Evolutionary conservation across 2,888 invertebrate species (phyloP), one percentile per base, ranked within the genome.

Genomic region (Chloromyia formosa): DNA sequence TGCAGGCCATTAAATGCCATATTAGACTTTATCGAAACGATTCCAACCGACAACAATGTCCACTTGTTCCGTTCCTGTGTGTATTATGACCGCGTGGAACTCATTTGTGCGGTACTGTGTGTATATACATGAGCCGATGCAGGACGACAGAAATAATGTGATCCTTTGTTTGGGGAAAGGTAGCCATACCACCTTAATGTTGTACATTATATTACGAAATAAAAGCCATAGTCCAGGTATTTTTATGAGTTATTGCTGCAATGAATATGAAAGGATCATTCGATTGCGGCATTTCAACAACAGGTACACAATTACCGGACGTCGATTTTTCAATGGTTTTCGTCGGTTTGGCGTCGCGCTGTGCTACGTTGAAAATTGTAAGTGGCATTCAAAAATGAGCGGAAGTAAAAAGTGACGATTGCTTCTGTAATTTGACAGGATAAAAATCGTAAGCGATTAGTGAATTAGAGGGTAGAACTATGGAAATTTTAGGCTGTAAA

Each of bases 1-100:
- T 56, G 62, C 69, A 74, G 62, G 56, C 75, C 74, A 75, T 75
- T 75, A 75, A 73, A 62, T 75, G 74, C 74, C 69, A 75, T 74
- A 75, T 74, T 74, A 68, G 66, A 69, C 69, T 60, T 75, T 56
- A 73, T 74, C 74, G 75, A 54, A 73, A 69, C 73, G 73, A 69
- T 66, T 35, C 14, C 16, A n/a, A 35, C 42, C 66, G 66, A 66
- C 66, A 66, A 49, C 49, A 66, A 66, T 49, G 27, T 66, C 35
- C 66, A 49, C 49, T 49, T 49, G 49, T 49, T 35, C 27, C 27
- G 27, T 35, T 35, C 7, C 27, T 2, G 2, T 35, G 27, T n/a
- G 49, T 49, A 49, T n/a, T 35, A 49, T 49, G 49, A n/a, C 49
- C 12, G 12, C 3, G 14, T n/a, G 16, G 16, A 49, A 49, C 49